These are phyloP conservation scores for Drosophila tripunctata DNA, from an alignment of 2,888 invertebrate species.

Conservation along the genomic window DNA sequence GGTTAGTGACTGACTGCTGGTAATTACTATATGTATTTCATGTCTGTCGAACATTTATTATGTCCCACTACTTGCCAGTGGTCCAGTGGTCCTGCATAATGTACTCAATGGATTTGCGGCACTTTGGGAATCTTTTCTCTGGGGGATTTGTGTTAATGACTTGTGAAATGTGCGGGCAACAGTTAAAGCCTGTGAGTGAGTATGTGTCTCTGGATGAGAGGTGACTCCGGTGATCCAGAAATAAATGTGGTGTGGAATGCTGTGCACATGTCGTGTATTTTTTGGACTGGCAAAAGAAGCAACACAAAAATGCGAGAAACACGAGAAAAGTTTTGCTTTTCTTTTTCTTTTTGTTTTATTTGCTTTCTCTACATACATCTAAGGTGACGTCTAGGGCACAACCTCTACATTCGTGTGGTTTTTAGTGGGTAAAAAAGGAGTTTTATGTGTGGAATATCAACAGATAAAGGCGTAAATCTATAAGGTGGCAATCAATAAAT, in stretches of 20 bases:
- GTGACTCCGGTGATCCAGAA: constrained; percentile 31
- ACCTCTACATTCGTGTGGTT: constrained; percentile 58
- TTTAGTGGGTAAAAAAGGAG: constrained; percentile 24
- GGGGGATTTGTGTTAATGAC: constrained; percentile 69
- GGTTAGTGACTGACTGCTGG: constrained; percentile 26
- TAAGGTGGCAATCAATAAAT: not conserved
- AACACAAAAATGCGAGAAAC: constrained; percentile 20
- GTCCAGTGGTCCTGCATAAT: constrained; percentile 37
- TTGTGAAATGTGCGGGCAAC: constrained; percentile 61
- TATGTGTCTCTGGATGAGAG: constrained; percentile 24
- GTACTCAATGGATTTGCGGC: constrained; percentile 46
- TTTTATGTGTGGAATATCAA: constrained; percentile 8
- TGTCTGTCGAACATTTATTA: constrained; percentile 11
- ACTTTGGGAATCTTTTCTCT: constrained; percentile 21
- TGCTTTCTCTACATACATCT: constrained; percentile 67
- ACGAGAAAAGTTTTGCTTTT: constrained; percentile 6
- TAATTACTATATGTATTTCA: constrained; percentile 53
- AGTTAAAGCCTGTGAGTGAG: constrained; percentile 54
- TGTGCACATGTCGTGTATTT: constrained; percentile 8
- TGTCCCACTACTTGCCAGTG: not conserved
- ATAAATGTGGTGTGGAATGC: constrained; percentile 24
- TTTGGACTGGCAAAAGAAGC: constrained; percentile 22
- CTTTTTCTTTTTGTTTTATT: constrained; percentile 11
- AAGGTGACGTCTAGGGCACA: constrained; percentile 78
- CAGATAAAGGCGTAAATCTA: constrained; percentile 8